Evolutionary conservation across 2,113 vertebrate genomes (phyloP).

Genomic region (Oxyruncus cristatus): DNA sequence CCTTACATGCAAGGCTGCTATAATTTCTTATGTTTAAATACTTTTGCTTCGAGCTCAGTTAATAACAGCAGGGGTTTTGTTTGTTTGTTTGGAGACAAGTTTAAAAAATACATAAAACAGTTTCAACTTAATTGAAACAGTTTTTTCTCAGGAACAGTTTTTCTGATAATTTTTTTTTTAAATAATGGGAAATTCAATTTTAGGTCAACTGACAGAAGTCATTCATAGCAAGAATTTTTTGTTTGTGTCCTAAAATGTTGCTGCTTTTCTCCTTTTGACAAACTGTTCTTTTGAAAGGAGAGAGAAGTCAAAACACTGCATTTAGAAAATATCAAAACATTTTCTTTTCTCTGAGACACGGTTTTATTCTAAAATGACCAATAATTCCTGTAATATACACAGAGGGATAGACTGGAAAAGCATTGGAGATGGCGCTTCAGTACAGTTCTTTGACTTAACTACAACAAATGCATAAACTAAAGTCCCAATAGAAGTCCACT

Average conservation of each 20-base stretch:
- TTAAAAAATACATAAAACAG: not conserved
- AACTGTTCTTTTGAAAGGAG: not conserved
- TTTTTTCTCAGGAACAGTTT: not conserved
- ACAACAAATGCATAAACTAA: not conserved
- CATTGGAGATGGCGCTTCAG: not conserved
- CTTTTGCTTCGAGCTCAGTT: not conserved
- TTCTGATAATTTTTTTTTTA: not conserved
- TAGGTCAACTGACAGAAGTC: not conserved
- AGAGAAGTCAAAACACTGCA: not conserved
- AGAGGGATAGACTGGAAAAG: not conserved
- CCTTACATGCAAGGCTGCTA: not conserved
- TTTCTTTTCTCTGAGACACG: not conserved
- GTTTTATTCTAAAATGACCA: not conserved
- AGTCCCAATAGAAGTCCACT: not conserved
- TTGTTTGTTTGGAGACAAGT: not conserved
- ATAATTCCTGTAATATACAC: not conserved
- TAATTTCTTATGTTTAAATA: not conserved
- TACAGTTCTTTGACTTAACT: not conserved
- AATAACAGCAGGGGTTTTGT: fast-evolving
- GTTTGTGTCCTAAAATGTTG: not conserved
- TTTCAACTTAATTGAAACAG: not conserved
- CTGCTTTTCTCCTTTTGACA: not conserved
- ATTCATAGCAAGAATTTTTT: not conserved
- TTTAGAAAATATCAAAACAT: not conserved
- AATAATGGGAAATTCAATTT: not conserved